These are phyloP conservation scores for Mylabris phalerata DNA, from an alignment of 1,140 invertebrate genomes.

Conservation along the genomic window DNA sequence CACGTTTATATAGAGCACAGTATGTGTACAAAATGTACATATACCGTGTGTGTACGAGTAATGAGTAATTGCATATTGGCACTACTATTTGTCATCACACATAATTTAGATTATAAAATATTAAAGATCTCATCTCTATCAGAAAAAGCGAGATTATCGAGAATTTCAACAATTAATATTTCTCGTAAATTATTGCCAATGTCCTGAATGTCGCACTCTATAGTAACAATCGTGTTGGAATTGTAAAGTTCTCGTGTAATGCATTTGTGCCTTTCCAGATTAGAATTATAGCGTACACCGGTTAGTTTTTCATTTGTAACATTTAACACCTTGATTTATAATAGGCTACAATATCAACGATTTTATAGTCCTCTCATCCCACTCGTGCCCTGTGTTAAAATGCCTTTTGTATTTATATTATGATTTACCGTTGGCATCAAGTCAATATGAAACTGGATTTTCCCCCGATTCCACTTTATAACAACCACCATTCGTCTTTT, in stretches of 20 bases:
- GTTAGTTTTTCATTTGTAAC: constrained; percentile 34
- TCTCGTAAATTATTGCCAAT: not conserved
- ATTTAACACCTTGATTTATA: constrained; percentile 33
- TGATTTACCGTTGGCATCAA: constrained; percentile 17
- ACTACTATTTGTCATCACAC: constrained; percentile 27
- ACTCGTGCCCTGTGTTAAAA: constrained; percentile 10
- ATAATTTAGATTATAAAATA: constrained; percentile 6
- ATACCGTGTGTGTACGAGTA: constrained; percentile 21
- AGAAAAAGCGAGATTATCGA: not conserved
- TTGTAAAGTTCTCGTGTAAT: not conserved
- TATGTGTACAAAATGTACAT: constrained; percentile 16
- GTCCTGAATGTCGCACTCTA: not conserved
- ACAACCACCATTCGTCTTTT: not conserved
- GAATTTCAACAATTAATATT: constrained; percentile 2
- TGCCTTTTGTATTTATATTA: constrained; percentile 20
- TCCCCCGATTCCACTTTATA: not conserved
- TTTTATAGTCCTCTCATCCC: constrained; percentile 13
- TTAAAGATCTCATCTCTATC: no score
- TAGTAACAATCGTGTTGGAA: not conserved
- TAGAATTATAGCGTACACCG: constrained; percentile 26
- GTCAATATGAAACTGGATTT: constrained; percentile 23
- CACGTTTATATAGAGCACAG: constrained; percentile 12
- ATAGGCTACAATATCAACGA: constrained; percentile 17
- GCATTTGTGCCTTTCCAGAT: constrained; percentile 16
- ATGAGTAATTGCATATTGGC: constrained; percentile 33